phyloP scores from a whole-genome alignment of 2,888 invertebrate genomes.

The Sclerodermus sp. region DNA sequence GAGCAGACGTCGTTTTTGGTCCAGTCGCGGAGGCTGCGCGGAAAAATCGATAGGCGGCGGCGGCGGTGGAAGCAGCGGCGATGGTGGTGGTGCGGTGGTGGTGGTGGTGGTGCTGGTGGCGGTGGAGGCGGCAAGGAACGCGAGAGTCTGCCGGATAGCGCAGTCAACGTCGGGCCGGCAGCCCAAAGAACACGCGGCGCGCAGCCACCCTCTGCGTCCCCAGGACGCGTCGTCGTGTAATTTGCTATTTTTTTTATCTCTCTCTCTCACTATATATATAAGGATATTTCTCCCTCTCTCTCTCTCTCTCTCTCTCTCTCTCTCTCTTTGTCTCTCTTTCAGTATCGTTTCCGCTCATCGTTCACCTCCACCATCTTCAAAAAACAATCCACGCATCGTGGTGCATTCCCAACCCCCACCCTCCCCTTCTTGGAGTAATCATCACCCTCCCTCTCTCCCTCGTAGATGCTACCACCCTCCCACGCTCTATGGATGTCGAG shows the following conservation, averaged over 20 bases:
- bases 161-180: constrained; percentile 53
- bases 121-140: constrained; percentile 37
- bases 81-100: constrained; percentile 14
- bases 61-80: constrained; percentile 9
- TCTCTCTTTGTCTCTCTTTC: background rate
- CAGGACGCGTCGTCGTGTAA: background rate
- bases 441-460: too few species aligned
- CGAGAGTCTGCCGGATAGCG: constrained; percentile 44
- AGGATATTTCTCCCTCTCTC: constrained; percentile 8
- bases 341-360: too few species aligned
- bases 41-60: constrained; percentile 50
- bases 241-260: constrained; percentile 14
- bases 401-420: too few species aligned
- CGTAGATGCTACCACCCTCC: too few species aligned
- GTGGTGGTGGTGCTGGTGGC: constrained; percentile 9
- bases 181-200: constrained; percentile 40
- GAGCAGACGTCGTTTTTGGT: constrained; percentile 28
- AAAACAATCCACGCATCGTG: too few species aligned
- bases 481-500: too few species aligned
- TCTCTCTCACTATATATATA: constrained; percentile 11
- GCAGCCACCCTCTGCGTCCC: background rate
- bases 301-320: background rate
- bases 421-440: too few species aligned
- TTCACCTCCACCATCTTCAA: too few species aligned
- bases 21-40: constrained; percentile 54